phyloP scores from a whole-genome alignment of 2,113 vertebrate species.

The Colinus virginianus region DNA sequence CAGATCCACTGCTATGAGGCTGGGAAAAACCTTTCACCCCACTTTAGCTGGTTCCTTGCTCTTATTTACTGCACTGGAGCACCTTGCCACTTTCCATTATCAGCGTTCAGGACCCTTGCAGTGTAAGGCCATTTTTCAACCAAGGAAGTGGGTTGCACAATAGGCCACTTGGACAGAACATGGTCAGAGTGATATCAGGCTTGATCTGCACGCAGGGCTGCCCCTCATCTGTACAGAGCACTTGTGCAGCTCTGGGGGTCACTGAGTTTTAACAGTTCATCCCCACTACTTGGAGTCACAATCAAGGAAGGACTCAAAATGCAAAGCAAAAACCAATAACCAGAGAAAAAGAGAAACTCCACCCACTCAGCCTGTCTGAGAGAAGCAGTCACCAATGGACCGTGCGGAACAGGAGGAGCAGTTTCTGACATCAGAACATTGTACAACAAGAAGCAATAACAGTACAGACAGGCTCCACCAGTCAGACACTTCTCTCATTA shows the following conservation, averaged over 20 bases:
- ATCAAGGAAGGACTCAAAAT: not conserved
- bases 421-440: not conserved
- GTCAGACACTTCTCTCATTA: not conserved
- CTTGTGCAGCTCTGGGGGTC: not conserved
- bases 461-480: not conserved
- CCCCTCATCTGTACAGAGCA: not conserved
- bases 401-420: not conserved
- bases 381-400: not conserved
- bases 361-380: not conserved
- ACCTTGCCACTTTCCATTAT: not conserved
- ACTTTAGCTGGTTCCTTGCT: not conserved
- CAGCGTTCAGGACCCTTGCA: not conserved
- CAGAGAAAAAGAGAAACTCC: not conserved
- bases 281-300: not conserved
- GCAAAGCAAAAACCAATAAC: not conserved
- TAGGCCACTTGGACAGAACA: not conserved
- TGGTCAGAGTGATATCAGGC: not conserved
- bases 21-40: not conserved
- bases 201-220: rapidly evolving
- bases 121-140: not conserved
- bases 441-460: not conserved
- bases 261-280: not conserved
- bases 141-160: not conserved
- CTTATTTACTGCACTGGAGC: not conserved
- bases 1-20: not conserved